Evolutionary conservation across 2,113 vertebrate genomes (phyloP).

Genomic region (Misgurnus anguillicaudatus): DNA sequence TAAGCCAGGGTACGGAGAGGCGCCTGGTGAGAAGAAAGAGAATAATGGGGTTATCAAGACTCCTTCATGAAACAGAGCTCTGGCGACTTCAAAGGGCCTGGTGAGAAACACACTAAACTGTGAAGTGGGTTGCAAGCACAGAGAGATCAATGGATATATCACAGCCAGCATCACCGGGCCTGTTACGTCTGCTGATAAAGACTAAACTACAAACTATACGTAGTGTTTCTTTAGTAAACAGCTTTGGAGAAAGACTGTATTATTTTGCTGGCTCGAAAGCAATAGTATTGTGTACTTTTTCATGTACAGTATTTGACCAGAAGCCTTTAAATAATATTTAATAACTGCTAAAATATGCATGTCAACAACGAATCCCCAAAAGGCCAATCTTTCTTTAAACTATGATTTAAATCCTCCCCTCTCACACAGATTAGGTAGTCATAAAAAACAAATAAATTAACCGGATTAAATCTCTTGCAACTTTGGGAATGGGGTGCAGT

Average conservation of each 20-base stretch:
- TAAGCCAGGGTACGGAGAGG: conserved; percentile 90
- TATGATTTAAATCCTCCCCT: conserved; percentile 18
- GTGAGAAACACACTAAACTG: conserved; percentile 32
- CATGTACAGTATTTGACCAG: conserved; percentile 39
- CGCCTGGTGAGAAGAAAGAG: conserved; percentile 72
- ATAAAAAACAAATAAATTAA: conserved; percentile 48
- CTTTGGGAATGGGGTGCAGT: conserved; percentile 28
- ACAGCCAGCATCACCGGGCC: conserved; percentile 5
- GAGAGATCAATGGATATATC: conserved; percentile 21
- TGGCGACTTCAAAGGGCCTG: conserved; percentile 44
- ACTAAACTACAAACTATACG: conserved; percentile 17
- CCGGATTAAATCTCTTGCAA: conserved; percentile 30
- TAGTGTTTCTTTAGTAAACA: conserved; percentile 18
- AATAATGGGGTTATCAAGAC: conserved; percentile 43
- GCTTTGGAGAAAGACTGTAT: conserved; percentile 22
- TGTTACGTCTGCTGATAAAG: neutral
- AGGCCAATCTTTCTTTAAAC: conserved; percentile 23
- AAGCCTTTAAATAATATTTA: conserved; percentile 48
- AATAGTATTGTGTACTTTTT: conserved; percentile 47
- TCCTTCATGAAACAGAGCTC: conserved; percentile 41
- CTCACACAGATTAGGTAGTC: conserved; percentile 31
- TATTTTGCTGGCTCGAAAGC: conserved; percentile 16
- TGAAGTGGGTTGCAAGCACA: conserved; percentile 10
- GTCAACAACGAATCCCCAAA: conserved; percentile 30
- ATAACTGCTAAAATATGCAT: conserved; percentile 33